Conservation (phyloP, 2,888 invertebrate genomes). For the Cataglyphis cursor region DNA sequence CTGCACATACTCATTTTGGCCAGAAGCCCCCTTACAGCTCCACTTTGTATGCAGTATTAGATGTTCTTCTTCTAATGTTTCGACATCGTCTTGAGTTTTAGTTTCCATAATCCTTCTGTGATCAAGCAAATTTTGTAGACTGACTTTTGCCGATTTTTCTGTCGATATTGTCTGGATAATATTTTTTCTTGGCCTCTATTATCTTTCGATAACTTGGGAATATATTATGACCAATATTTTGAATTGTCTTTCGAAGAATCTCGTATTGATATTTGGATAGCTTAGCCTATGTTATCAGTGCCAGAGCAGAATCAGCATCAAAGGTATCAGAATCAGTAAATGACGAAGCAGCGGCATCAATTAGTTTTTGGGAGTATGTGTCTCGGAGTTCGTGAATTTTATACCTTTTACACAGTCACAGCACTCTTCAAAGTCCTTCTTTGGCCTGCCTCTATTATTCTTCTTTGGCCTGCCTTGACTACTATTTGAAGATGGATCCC, state of each 20-base stretch:
- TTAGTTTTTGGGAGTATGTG: neutral
- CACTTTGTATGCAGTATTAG: conserved; percentile 16
- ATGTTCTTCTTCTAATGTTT: conserved; percentile 6
- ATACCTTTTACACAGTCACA: neutral
- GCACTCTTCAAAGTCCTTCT: neutral
- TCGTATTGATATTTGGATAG: conserved; percentile 31
- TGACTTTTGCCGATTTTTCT: conserved; percentile 20
- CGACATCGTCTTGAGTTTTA: neutral
- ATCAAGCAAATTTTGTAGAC: conserved; percentile 33
- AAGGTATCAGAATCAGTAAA: neutral
- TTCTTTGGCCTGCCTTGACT: neutral
- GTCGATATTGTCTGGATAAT: conserved; percentile 10
- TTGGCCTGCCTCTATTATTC: neutral
- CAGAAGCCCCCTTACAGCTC: conserved; percentile 23
- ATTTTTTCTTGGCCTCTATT: neutral
- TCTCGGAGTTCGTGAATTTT: conserved; percentile 4
- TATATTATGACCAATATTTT: conserved; percentile 34
- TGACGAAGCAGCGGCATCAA: neutral
- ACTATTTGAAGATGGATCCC: neutral
- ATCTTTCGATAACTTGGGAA: conserved; percentile 12
- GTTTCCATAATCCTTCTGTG: conserved; percentile 21
- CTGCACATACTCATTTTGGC: conserved; percentile 9
- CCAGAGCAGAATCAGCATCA: conserved; percentile 8
- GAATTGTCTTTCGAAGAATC: conserved; percentile 12
- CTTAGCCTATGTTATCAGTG: conserved; percentile 20